Percentiles rank a stretch among this genome's conserved stretches.
phyloP scores from a whole-genome alignment of 2,797 vertebrate species.

The Eulemur albifrons region DNA sequence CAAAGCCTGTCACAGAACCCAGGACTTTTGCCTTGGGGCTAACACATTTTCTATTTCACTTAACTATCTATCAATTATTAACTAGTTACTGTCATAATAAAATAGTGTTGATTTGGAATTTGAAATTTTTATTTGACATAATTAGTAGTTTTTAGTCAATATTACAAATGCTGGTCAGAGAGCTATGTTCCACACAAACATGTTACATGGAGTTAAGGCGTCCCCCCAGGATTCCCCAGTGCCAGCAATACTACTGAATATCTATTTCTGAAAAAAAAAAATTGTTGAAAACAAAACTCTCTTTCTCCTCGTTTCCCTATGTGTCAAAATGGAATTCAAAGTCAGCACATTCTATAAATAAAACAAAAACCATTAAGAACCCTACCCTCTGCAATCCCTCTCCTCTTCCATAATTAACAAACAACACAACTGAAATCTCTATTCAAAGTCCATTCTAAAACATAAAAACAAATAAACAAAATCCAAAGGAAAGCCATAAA shows the following conservation, averaged over 20 bases:
- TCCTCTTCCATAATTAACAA: not conserved
- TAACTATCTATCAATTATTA: not conserved
- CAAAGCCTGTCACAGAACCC: not conserved
- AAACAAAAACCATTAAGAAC: not conserved
- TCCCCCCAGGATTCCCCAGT: not conserved
- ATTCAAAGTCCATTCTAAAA: not conserved
- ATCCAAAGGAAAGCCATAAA: not conserved
- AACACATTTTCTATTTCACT: not conserved
- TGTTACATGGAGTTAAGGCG: not conserved
- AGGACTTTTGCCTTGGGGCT: not conserved
- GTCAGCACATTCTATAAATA: not conserved
- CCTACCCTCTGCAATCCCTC: not conserved
- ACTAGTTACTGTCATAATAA: not conserved
- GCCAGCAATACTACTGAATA: not conserved
- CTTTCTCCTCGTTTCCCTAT: not conserved
- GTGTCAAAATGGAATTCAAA: slow-evolving; percentile 9
- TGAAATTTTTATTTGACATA: not conserved
- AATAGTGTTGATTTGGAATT: not conserved
- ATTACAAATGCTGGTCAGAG: not conserved
- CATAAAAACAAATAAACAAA: slow-evolving; percentile 16
- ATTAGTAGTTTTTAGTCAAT: not conserved
- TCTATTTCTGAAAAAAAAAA: not conserved
- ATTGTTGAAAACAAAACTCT: not conserved
- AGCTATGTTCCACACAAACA: not conserved
- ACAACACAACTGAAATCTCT: not conserved